Evolutionary conservation across 2,113 vertebrate genomes (phyloP).

Genomic region (Picathartes gymnocephalus): DNA sequence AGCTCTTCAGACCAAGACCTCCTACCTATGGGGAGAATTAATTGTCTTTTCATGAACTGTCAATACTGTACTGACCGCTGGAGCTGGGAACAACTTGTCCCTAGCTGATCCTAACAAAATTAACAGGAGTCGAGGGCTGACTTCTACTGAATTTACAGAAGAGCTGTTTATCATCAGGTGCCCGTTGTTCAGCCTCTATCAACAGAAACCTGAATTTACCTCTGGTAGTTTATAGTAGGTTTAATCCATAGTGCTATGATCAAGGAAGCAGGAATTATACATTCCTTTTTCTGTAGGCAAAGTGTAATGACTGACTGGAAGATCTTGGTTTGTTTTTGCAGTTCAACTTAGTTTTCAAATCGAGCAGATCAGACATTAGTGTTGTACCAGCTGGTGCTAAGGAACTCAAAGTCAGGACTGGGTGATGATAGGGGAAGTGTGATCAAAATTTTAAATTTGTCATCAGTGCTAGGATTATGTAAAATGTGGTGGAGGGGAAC

Average conservation of each 20-base stretch:
- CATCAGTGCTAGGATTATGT: background rate
- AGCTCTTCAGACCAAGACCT: background rate
- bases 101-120: background rate
- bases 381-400: background rate
- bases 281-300: background rate
- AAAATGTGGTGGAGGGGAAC: background rate
- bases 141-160: background rate
- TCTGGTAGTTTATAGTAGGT: background rate
- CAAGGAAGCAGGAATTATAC: background rate
- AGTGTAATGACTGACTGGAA: background rate
- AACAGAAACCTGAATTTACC: background rate
- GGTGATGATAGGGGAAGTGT: background rate
- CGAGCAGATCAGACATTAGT: fast-evolving
- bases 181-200: background rate
- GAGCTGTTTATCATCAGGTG: background rate
- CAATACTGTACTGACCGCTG: background rate
- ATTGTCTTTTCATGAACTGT: background rate
- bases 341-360: background rate
- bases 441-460: background rate
- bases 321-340: background rate
- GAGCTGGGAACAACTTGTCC: background rate
- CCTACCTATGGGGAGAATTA: background rate
- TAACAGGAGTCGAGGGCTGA: background rate
- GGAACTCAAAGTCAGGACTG: background rate
- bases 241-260: background rate